Evolutionary conservation across 2,113 vertebrate genomes (phyloP).

Genomic region (Daphoenositta chrysoptera): DNA sequence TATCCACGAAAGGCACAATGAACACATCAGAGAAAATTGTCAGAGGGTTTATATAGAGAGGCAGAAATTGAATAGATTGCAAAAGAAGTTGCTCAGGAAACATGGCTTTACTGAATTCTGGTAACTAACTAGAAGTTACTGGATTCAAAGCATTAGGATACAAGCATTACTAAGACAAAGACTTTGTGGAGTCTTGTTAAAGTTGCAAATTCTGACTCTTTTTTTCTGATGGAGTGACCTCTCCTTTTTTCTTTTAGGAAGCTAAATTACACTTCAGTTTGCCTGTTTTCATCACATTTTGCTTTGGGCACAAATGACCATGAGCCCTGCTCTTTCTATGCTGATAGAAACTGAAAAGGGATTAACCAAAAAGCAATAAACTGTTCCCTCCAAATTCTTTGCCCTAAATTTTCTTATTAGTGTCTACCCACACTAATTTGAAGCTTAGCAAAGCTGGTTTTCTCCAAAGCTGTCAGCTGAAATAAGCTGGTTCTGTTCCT

Average conservation of each 20-base stretch:
- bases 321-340: neutral
- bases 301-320: neutral
- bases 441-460: conserved; percentile 20
- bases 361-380: conserved; percentile 45
- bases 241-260: conserved; percentile 7
- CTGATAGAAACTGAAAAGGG: conserved; percentile 41
- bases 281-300: conserved; percentile 13
- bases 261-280: conserved; percentile 5
- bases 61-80: neutral
- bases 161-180: neutral
- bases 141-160: neutral
- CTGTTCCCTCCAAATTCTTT: neutral
- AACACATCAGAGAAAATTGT: neutral
- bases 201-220: neutral
- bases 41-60: neutral
- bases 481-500: neutral
- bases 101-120: neutral
- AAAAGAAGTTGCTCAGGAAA: conserved; percentile 7
- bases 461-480: conserved; percentile 28
- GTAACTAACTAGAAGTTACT: conserved; percentile 23
- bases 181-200: neutral
- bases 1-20: neutral
- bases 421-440: conserved; percentile 34
- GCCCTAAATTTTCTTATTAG: conserved; percentile 39
- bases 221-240: neutral